These are phyloP conservation scores for Drosophila conformis DNA, from an alignment of 2,888 invertebrate species.

Conservation along the genomic window DNA sequence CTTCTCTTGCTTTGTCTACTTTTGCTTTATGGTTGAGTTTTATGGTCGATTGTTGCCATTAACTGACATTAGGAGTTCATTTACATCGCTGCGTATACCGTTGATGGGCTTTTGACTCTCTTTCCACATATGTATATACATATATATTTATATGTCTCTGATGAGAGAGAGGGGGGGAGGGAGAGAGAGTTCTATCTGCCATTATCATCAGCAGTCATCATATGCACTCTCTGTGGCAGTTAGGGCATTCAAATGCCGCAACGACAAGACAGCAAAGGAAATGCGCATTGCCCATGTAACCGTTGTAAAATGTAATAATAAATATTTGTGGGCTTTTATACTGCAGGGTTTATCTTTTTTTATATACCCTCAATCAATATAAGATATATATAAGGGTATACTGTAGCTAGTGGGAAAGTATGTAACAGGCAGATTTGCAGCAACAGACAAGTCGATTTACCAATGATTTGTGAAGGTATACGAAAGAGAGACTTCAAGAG, in stretches of 20 bases:
- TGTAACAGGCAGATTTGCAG: not conserved
- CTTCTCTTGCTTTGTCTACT: not conserved
- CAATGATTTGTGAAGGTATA: no score
- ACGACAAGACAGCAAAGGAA: constrained; percentile 33
- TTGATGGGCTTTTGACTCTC: constrained; percentile 27
- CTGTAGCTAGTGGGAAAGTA: not conserved
- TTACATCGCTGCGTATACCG: constrained; percentile 24
- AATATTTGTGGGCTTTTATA: constrained; percentile 76
- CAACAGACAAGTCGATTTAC: not conserved
- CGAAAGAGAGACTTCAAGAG: not conserved
- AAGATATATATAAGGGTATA: not conserved
- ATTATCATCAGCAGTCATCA: constrained; percentile 4
- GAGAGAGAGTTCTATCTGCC: not conserved
- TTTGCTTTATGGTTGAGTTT: constrained; percentile 25
- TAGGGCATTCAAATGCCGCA: constrained; percentile 49
- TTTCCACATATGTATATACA: not conserved
- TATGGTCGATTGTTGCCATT: constrained; percentile 31
- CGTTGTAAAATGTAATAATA: constrained; percentile 71
- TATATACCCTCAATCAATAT: constrained; percentile 17
- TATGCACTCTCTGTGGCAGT: constrained; percentile 2
- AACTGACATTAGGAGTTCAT: constrained; percentile 37
- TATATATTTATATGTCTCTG: not conserved
- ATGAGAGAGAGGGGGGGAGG: not conserved
- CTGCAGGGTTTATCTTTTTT: constrained; percentile 21
- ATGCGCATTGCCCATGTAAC: constrained; percentile 56